phyloP scores from a whole-genome alignment of 1,140 invertebrate species.

The Hycleus phaleratus region DNA sequence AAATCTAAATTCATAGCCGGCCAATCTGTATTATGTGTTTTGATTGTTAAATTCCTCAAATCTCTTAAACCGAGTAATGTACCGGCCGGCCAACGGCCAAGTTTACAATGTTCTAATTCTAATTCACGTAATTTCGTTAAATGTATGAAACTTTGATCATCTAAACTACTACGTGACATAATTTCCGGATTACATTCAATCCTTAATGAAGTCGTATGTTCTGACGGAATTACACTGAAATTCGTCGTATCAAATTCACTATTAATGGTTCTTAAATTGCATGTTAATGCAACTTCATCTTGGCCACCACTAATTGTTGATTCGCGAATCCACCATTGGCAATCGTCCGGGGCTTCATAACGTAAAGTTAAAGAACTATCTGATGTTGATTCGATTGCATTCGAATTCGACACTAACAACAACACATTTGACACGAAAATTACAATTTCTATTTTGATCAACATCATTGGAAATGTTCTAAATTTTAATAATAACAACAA shows the following conservation, averaged over 20 bases:
- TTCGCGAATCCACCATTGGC: constrained; percentile 60
- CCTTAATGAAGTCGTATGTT: constrained; percentile 70
- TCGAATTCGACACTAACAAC: not conserved
- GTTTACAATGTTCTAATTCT: constrained; percentile 76
- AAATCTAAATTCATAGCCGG: constrained; percentile 70
- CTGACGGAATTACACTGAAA: constrained; percentile 75
- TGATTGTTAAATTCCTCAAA: constrained; percentile 71
- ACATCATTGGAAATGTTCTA: not conserved
- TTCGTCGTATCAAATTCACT: constrained; percentile 80
- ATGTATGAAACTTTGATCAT: constrained; percentile 72
- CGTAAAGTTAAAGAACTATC: constrained; percentile 46
- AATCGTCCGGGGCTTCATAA: constrained; percentile 78
- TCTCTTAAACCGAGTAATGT: constrained; percentile 66
- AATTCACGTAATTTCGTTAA: constrained; percentile 68
- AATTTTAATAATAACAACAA: not conserved
- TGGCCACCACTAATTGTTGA: constrained; percentile 42
- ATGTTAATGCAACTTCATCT: constrained; percentile 69
- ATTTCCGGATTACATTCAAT: constrained; percentile 71
- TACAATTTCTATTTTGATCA: not conserved
- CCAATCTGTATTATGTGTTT: constrained; percentile 72
- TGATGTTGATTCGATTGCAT: not conserved
- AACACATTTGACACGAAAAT: not conserved
- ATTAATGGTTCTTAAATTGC: constrained; percentile 69
- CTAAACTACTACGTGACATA: constrained; percentile 61
- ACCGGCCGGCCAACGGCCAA: constrained; percentile 65